Evolutionary conservation across 2,797 vertebrate species (phyloP), one percentile per base, ranked within the genome.

Genomic region (Pterois miles): DNA sequence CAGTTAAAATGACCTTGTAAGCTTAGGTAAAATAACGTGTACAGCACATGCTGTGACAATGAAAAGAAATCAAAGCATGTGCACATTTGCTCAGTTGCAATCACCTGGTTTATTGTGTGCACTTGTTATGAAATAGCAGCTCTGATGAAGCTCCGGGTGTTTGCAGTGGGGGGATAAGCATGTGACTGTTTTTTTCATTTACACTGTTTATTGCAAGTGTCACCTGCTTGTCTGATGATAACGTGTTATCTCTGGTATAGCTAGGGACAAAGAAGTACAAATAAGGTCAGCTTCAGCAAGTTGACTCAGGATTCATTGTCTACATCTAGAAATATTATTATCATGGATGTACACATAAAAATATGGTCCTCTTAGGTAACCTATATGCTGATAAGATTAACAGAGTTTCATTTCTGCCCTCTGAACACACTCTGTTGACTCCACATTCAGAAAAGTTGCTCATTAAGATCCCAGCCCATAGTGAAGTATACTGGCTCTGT

Each of bases 361-460:
- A 43, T 65, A 5, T 62, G 62, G 65, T 76, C 74, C 71, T 25
- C 65, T 80, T 36, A 67, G 34, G 50, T 86, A 65, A 86, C 64
- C 57, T 57, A 69, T 34, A 78, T 50, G 71, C 48, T 71, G 58
- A 74, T 62, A 71, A 72, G 70, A 86, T 69, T 66, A 73, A 48
- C 62, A 76, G 78, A 65, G 66, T 86, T 83, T 71, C 7, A 76
- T 86, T 46, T 75, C 43, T 50, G 33, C 38, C 76, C 70, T 80
- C 68, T 75, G 50, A 70, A 72, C 76, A 68, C 58, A 25, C 88
- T 87, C 59, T 83, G 86, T 81, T 91, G 90, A 91, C 76, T 81
- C 9, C 25, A 65, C 85, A 78, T 81, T 81, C 20, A 69, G 64
- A 86, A 67, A 83, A 80, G 77, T 73, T 77, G 50, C 81, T 93